Percentiles rank a stretch among this genome's conserved stretches.
Evolutionary conservation across 2,888 invertebrate genomes (phyloP).

Genomic region (Calameuta idolon): DNA sequence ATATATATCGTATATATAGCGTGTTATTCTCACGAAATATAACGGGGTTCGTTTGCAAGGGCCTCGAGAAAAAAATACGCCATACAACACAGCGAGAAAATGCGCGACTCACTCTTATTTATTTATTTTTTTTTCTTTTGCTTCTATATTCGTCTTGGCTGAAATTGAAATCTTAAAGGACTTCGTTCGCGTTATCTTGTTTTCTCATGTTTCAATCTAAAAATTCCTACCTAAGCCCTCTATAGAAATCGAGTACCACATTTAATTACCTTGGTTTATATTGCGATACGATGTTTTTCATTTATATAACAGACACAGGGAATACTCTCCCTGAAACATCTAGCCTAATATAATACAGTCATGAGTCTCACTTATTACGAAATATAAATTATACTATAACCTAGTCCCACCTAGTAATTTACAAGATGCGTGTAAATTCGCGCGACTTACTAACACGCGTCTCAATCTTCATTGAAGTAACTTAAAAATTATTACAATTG

Average conservation of each 20-base stretch:
- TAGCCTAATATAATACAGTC: slow-evolving; percentile 61
- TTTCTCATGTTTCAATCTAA: neutral
- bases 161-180: neutral
- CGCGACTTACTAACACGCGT: slow-evolving; percentile 2
- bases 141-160: neutral
- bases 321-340: slow-evolving; percentile 1
- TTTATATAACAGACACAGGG: neutral
- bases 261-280: slow-evolving; percentile 7
- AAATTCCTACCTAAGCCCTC: slow-evolving; percentile 2
- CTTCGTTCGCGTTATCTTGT: neutral
- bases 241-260: slow-evolving; percentile 4
- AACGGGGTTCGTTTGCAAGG: slow-evolving; percentile 11
- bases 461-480: slow-evolving; percentile 11
- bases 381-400: slow-evolving; percentile 55
- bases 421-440: slow-evolving; percentile 14
- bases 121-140: neutral
- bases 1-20: slow-evolving; percentile 9
- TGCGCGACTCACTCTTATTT: neutral
- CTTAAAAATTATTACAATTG: slow-evolving; percentile 3
- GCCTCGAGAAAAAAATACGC: slow-evolving; percentile 11
- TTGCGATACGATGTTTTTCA: neutral
- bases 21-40: slow-evolving; percentile 20
- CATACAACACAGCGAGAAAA: slow-evolving; percentile 9
- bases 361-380: slow-evolving; percentile 54
- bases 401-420: slow-evolving; percentile 18